These are phyloP conservation scores for Cerceris ruficornis DNA, from an alignment of 2,888 invertebrate species.

Conservation along the genomic window DNA sequence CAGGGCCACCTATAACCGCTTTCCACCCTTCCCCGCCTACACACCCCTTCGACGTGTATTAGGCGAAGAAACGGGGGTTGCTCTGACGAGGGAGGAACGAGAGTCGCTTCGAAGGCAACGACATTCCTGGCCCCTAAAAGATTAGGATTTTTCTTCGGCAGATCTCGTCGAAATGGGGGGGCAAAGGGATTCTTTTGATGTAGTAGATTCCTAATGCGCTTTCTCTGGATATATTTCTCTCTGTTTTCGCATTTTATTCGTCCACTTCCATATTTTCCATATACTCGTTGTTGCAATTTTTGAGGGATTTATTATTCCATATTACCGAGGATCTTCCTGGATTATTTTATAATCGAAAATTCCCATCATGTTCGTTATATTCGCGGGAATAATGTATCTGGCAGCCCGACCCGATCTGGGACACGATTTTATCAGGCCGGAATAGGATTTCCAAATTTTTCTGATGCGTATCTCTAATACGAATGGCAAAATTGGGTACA, in stretches of 20 bases:
- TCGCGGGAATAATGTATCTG: no score
- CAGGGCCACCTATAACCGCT: conserved; percentile 45
- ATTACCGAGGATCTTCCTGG: no score
- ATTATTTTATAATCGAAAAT: no score
- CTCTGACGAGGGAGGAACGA: conserved; percentile 27
- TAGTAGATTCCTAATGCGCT: conserved; percentile 28
- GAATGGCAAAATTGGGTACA: conserved; percentile 6
- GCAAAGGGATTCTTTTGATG: conserved; percentile 26
- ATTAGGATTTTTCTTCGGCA: conserved; percentile 52
- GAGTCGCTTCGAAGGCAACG: conserved; percentile 12
- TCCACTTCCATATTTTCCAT: not conserved
- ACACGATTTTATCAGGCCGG: no score
- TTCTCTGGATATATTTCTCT: conserved; percentile 9
- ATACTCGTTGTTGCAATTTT: no score
- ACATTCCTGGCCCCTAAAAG: conserved; percentile 41
- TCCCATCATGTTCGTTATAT: no score
- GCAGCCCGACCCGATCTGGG: no score
- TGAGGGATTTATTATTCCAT: no score
- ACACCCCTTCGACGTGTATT: conserved; percentile 51
- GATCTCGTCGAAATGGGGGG: conserved; percentile 24
- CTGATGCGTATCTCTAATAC: no score
- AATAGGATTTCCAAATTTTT: no score
- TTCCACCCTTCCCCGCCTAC: conserved; percentile 34
- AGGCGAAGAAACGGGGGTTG: conserved; percentile 61
- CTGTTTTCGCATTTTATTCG: conserved; percentile 10